A percentile compares a stretch with the other conserved stretches of the same genome.
phyloP scores from a whole-genome alignment of 2,888 invertebrate genomes.

The Apantesis nais region DNA sequence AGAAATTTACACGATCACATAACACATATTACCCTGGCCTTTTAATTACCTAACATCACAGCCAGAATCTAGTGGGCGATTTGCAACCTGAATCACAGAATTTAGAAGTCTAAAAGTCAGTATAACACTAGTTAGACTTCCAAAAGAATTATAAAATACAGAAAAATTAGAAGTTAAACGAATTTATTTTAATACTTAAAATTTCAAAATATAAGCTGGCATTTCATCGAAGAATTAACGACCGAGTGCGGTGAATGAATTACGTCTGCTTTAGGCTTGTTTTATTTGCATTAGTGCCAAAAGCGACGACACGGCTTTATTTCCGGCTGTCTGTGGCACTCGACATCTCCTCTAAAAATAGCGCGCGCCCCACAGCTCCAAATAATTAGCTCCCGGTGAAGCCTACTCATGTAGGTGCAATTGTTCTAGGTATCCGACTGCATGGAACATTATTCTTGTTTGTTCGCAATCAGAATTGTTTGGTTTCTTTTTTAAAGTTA shows the following conservation, averaged over 20 bases:
- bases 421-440: neutral
- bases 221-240: neutral
- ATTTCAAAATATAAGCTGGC: neutral
- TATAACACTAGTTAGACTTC: no score
- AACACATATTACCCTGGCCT: no score
- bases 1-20: no score
- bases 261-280: neutral
- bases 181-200: neutral
- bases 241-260: neutral
- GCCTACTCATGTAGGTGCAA: neutral
- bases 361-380: slow-evolving; percentile 14
- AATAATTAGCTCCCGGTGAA: slow-evolving; percentile 26
- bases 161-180: neutral
- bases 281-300: slow-evolving; percentile 21
- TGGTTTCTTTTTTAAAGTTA: neutral
- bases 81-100: no score
- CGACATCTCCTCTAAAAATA: slow-evolving; percentile 29
- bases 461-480: neutral
- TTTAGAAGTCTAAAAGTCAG: no score
- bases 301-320: slow-evolving; percentile 36
- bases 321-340: slow-evolving; percentile 44
- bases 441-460: neutral
- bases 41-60: no score
- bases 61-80: no score
- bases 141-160: no score